A percentile compares a stretch with the other conserved stretches of the same genome.
Conservation (phyloP, 2,888 invertebrate genomes). For the Liopterus haemorrhoidalis region DNA sequence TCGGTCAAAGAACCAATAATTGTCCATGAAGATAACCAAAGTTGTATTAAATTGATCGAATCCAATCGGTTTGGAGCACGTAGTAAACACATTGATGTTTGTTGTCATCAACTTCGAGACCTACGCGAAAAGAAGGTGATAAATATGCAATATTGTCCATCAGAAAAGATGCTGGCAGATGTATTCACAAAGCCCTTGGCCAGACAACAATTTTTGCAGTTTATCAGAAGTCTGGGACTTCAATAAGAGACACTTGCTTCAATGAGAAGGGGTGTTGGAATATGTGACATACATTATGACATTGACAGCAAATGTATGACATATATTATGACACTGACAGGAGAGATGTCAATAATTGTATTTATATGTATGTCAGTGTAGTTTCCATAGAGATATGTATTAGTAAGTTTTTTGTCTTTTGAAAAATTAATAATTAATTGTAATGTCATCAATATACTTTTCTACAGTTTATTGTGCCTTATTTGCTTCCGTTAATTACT, state of each 20-base stretch:
- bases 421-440: too few species aligned
- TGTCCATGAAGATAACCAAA: conserved; percentile 1
- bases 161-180: conserved; percentile 3
- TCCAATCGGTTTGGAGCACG: conserved; percentile 1
- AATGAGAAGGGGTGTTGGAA: conserved; percentile 2
- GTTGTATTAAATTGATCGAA: conserved; percentile 6
- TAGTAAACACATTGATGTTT: not conserved
- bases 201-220: not conserved
- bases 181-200: conserved; percentile 4
- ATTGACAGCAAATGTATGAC: too few species aligned
- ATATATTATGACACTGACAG: too few species aligned
- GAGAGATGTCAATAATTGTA: too few species aligned
- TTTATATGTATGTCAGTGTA: too few species aligned
- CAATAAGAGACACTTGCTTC: not conserved
- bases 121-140: not conserved
- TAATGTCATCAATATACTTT: too few species aligned
- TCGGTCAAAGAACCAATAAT: not conserved
- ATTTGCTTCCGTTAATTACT: too few species aligned
- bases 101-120: conserved; percentile 4
- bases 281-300: too few species aligned
- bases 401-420: too few species aligned
- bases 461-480: too few species aligned
- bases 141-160: conserved; percentile 4
- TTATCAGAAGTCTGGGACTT: not conserved
- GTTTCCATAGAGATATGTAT: too few species aligned